phyloP scores from a whole-genome alignment of 1,140 invertebrate genomes.

The Drosophila sp. region DNA sequence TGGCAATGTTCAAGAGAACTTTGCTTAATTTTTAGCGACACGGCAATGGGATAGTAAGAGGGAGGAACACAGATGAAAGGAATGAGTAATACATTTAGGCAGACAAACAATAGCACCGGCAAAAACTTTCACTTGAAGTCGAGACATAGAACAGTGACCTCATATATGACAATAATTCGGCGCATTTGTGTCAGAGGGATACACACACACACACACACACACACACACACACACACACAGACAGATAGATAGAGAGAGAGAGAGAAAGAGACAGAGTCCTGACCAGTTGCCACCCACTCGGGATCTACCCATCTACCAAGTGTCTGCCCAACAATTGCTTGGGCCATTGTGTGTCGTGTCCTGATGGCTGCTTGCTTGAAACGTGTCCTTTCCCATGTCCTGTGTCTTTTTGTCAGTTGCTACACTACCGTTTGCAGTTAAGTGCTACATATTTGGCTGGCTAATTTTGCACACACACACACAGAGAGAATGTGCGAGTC shows the following conservation, averaged over 20 bases:
- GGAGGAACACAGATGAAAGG: background rate
- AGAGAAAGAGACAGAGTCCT: background rate
- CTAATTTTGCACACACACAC: constrained; percentile 62
- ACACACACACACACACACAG: constrained; percentile 33
- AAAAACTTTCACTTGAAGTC: constrained; percentile 68
- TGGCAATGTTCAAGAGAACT: constrained; percentile 67
- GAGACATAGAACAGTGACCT: constrained; percentile 73
- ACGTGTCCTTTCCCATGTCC: constrained; percentile 30
- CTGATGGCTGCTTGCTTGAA: background rate
- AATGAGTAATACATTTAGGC: constrained; percentile 3
- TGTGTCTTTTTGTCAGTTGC: constrained; percentile 36
- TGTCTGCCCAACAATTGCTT: constrained; percentile 59
- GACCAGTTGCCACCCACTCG: background rate
- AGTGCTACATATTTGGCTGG: constrained; percentile 80
- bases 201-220: constrained; percentile 33
- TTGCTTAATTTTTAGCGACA: constrained; percentile 60
- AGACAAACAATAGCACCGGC: constrained; percentile 57
- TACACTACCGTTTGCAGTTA: constrained; percentile 68
- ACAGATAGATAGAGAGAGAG: too few relatives aligned
- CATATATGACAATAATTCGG: constrained; percentile 80
- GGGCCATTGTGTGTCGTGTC: constrained; percentile 43
- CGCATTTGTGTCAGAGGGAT: constrained; percentile 64
- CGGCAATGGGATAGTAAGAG: background rate
- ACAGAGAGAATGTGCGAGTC: background rate
- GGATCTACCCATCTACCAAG: constrained; percentile 27